Evolutionary conservation across 2,797 vertebrate genomes (phyloP).

Genomic region (Tokudaia muenninki): DNA sequence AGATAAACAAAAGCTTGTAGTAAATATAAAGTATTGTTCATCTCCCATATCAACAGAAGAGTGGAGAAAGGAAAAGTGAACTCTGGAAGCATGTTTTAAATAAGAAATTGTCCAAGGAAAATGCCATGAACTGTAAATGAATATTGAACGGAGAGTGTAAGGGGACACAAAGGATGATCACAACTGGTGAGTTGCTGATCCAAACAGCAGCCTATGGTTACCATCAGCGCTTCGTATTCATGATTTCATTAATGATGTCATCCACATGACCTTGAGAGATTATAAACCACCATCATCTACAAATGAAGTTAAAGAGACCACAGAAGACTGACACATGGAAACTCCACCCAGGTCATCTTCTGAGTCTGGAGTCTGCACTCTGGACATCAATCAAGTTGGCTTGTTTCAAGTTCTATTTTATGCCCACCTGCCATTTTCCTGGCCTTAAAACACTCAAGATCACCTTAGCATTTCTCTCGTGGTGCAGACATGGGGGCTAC

Average conservation of each 20-base stretch:
- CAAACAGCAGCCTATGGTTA: not conserved
- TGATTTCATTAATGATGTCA: not conserved
- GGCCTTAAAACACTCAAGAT: not conserved
- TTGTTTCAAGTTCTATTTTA: not conserved
- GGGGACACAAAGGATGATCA: not conserved
- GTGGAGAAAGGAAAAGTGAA: not conserved
- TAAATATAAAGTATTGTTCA: conserved; percentile 44
- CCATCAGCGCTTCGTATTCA: not conserved
- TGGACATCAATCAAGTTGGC: not conserved
- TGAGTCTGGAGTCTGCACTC: not conserved
- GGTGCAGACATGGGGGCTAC: accelerated
- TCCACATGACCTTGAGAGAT: not conserved
- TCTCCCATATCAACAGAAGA: not conserved
- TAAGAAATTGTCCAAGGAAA: not conserved
- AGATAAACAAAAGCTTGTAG: conserved; percentile 1
- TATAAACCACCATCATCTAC: not conserved
- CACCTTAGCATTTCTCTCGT: not conserved
- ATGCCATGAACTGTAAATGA: not conserved
- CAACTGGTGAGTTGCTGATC: not conserved
- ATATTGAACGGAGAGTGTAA: not conserved
- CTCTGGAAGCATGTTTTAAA: not conserved
- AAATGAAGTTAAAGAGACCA: not conserved
- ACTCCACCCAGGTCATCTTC: not conserved
- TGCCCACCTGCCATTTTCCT: not conserved
- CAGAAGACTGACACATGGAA: not conserved